phyloP scores from a whole-genome alignment of 2,888 invertebrate species.

The Campaea margaritaria region DNA sequence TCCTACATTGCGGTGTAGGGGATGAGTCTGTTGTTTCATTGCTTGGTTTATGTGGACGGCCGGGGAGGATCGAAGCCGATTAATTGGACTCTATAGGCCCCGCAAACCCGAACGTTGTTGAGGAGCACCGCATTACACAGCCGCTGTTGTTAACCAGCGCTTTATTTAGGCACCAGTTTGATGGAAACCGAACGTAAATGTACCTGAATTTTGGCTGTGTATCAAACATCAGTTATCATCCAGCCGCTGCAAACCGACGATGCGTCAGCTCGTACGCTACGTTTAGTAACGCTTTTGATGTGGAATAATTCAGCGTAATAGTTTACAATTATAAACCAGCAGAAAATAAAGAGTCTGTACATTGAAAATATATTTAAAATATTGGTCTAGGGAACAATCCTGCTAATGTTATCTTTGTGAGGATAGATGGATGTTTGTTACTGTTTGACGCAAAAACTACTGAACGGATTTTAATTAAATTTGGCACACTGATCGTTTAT shows the following conservation, averaged over 20 bases:
- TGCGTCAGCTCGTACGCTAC: too few relatives aligned
- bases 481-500: too few relatives aligned
- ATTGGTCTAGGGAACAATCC: too few relatives aligned
- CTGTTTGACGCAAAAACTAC: too few relatives aligned
- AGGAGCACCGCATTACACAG: slow-evolving; percentile 53
- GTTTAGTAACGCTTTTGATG: background rate
- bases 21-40: slow-evolving; percentile 53
- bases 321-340: too few relatives aligned
- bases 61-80: slow-evolving; percentile 57
- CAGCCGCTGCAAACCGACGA: background rate
- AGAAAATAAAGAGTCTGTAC: too few relatives aligned
- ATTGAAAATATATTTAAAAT: too few relatives aligned
- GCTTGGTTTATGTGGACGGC: slow-evolving; percentile 56
- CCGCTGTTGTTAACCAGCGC: slow-evolving; percentile 51
- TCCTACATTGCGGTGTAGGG: slow-evolving; percentile 42
- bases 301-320: background rate
- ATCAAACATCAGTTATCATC: slow-evolving; percentile 21
- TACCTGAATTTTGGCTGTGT: slow-evolving; percentile 29
- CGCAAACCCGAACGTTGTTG: slow-evolving; percentile 60
- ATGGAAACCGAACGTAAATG: slow-evolving; percentile 28
- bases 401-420: too few relatives aligned
- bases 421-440: too few relatives aligned
- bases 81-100: slow-evolving; percentile 66
- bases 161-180: slow-evolving; percentile 45
- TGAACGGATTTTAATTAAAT: too few relatives aligned